A percentile compares a stretch with the other conserved stretches of the same genome.
Conservation (phyloP, 2,888 invertebrate species). For the Aproaerema taeniolella region DNA sequence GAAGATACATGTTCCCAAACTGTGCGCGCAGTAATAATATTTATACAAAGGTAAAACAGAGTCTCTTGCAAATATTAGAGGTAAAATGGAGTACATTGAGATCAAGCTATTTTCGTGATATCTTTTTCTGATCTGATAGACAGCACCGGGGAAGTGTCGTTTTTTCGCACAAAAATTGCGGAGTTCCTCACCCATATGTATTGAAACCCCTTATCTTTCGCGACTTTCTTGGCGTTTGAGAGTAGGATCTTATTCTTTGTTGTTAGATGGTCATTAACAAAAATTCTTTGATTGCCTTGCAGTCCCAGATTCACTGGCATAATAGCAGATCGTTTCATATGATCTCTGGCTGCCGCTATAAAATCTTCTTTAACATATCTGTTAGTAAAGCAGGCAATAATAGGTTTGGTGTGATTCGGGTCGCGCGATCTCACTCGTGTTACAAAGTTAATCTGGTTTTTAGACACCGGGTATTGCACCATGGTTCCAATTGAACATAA, state of each 20-base stretch:
- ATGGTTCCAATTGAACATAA: background rate
- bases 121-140: background rate
- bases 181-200: background rate
- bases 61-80: too few species aligned
- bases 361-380: slow-evolving; percentile 6
- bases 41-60: too few species aligned
- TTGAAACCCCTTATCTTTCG: background rate
- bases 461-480: background rate
- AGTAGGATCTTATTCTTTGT: background rate
- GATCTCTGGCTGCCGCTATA: slow-evolving; percentile 1
- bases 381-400: background rate
- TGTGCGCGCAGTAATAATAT: background rate
- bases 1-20: background rate
- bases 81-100: too few species aligned
- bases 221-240: background rate
- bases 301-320: background rate
- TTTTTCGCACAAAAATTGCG: background rate
- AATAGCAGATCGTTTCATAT: background rate
- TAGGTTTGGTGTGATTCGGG: background rate
- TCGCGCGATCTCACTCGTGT: background rate
- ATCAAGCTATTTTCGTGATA: background rate
- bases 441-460: background rate
- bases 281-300: background rate
- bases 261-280: slow-evolving; percentile 2
- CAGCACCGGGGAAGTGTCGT: background rate